A percentile compares a stretch with the other conserved stretches of the same genome.
phyloP scores from a whole-genome alignment of 2,888 invertebrate species.

The Lasioglossum pauxillum region DNA sequence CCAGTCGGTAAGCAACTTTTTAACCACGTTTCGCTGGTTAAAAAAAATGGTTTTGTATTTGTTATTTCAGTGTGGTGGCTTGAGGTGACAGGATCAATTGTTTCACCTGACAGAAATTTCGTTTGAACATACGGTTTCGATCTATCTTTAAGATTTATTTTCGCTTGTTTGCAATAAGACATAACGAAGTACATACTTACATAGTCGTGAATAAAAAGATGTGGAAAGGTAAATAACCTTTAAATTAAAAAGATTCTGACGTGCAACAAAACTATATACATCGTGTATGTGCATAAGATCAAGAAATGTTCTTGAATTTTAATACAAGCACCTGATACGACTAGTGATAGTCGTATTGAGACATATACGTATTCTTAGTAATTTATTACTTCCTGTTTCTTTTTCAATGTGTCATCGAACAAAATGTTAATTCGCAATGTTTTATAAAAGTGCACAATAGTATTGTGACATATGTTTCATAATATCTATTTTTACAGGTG shows the following conservation, averaged over 20 bases:
- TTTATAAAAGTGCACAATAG: not conserved
- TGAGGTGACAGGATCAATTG: not conserved
- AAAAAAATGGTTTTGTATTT: conserved; percentile 24
- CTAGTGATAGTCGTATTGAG: not conserved
- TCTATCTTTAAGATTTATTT: conserved; percentile 8
- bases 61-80: not conserved
- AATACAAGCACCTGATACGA: not conserved
- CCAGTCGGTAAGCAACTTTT: conserved; percentile 22
- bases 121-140: not conserved
- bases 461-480: not conserved
- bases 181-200: conserved; percentile 20
- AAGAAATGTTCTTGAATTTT: conserved; percentile 23
- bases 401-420: not conserved
- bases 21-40: conserved; percentile 23
- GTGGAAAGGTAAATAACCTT: not conserved
- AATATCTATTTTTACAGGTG: conserved; percentile 32
- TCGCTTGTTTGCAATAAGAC: conserved; percentile 18
- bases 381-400: not conserved
- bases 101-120: conserved; percentile 1
- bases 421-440: not conserved
- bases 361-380: not conserved
- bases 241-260: conserved; percentile 8
- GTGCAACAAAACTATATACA: not conserved
- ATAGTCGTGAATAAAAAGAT: conserved; percentile 1
- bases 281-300: not conserved